These are phyloP conservation scores for Silurus aristotelis DNA, from an alignment of 2,797 vertebrate genomes.

Conservation along the genomic window DNA sequence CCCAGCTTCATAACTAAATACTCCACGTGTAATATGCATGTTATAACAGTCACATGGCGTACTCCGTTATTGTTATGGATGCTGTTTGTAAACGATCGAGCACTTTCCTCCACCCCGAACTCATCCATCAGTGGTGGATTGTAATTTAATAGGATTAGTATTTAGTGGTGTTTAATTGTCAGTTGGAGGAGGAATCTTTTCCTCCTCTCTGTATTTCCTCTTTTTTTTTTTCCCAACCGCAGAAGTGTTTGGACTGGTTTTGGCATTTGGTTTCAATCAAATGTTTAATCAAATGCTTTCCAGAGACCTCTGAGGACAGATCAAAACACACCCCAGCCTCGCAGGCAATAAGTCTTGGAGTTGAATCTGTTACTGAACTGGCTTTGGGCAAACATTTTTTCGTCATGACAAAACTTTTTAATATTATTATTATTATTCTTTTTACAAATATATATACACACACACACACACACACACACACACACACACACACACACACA, in stretches of 20 bases:
- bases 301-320: conserved; percentile 33
- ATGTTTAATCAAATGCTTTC: conserved; percentile 44
- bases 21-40: not conserved
- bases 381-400: conserved; percentile 57
- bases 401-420: conserved; percentile 45
- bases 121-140: not conserved
- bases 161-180: conserved; percentile 32
- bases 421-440: not conserved
- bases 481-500: too few species aligned
- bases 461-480: too few species aligned
- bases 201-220: not conserved
- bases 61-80: not conserved
- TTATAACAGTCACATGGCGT: conserved; percentile 10
- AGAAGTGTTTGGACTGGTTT: conserved; percentile 39
- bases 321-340: conserved; percentile 41
- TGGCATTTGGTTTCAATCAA: conserved; percentile 46
- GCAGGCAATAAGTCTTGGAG: conserved; percentile 45
- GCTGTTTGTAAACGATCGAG: not conserved
- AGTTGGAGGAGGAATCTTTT: not conserved
- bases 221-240: conserved; percentile 11
- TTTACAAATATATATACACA: not conserved
- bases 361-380: conserved; percentile 45
- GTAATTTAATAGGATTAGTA: not conserved
- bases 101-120: not conserved
- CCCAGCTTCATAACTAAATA: not conserved